Evolutionary conservation across 2,797 vertebrate species (phyloP), one percentile per base, ranked within the genome.

Genomic region (Bradypodion pumilum): DNA sequence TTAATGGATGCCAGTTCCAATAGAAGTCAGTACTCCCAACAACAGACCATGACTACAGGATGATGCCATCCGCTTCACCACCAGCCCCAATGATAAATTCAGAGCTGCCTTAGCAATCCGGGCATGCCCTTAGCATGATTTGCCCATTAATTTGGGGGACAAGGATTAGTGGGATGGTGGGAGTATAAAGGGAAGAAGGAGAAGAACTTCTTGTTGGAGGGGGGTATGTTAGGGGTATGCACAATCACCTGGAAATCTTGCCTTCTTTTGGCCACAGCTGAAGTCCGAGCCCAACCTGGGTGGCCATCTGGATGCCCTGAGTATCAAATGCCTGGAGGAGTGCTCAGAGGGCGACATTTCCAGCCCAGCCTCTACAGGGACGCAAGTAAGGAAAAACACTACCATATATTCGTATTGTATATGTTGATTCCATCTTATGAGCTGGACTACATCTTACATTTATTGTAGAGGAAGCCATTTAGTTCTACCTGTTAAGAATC

Each of bases 331-430:
- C 86, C 92, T 97, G 40, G 98, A 99, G 93, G 98, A 99, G 87
- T 94, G 97, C 91, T 97, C 98, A 1, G 98, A 99, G 92, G 98
- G 97, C 0, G 97, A 98, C 75, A 95, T 98, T 91, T 98, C 98
- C 88, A 99, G 98, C 88, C 98, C 98, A 3, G 98, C 97, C 8
- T 99, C 98, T 70, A 97, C 97, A 0, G 97, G 98, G 90, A 98
- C 98, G 68, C 98, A 99, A 98, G 98, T 99, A 95, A 46, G 8
- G 46, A 46, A 27, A 23, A 60, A 10, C 21, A 59, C 74, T 59
- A 27, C 52, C 32, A 12, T 37, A 59, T 60, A 52, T 60, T 60
- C 27, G 10, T 37, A n/a, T n/a, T 74, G 49, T 4, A 25, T 6
- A 8, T 21, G 23, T n/a, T 75, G 25, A 19, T 21, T 59, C n/a